Base-by-base conservation (phyloP, 1,140 invertebrate genomes). In the Neodiprion virginianus region DNA sequence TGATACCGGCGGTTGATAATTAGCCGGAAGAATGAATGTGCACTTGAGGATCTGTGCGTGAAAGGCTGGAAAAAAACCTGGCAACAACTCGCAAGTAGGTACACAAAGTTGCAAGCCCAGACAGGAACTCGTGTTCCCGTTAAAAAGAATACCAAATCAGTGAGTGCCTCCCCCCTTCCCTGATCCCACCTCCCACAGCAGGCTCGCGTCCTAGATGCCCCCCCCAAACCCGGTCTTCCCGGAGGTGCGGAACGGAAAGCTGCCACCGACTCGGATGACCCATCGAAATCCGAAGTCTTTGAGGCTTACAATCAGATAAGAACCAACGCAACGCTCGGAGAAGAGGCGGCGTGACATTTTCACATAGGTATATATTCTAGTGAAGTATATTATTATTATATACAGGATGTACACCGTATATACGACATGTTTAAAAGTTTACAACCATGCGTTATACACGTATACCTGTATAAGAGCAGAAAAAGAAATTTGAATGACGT, bases 61-160 rank as follows among this genome's bases (percentile, higher is more conserved):
- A 61, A 17, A 61, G n/a, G 53, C 28, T 40, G 28, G 5, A 40
- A 61, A 61, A 17, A 14, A 61, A 61, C 53, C 5, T 61, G 5
- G 53, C n/a, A 61, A 61, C 3, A 61, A 61, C 53, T 61, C n/a
- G 8, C 11, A 17, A 61, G 5, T 61, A 61, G 28, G 28, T 61
- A 61, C 11, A 61, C n/a, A 61, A 14, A 61, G 53, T 61, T 17
- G 53, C n/a, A 61, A 61, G 8, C 11, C 11, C 11, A 61, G 53
- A 17, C 53, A 61, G 53, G 53, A 61, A 61, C 53, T 61, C 53
- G 53, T 61, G 53, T 61, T 61, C 53, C 53, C 53, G 53, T 61
- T 61, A 61, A 61, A 61, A 61, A 61, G 53, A 61, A 61, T 61
- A 61, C 53, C 53, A 61, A 61, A 61, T 61, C 53, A 61, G 53